A percentile compares a stretch with the other conserved stretches of the same genome.
phyloP scores from a whole-genome alignment of 2,113 vertebrate species.

The Neoarius graeffei region DNA sequence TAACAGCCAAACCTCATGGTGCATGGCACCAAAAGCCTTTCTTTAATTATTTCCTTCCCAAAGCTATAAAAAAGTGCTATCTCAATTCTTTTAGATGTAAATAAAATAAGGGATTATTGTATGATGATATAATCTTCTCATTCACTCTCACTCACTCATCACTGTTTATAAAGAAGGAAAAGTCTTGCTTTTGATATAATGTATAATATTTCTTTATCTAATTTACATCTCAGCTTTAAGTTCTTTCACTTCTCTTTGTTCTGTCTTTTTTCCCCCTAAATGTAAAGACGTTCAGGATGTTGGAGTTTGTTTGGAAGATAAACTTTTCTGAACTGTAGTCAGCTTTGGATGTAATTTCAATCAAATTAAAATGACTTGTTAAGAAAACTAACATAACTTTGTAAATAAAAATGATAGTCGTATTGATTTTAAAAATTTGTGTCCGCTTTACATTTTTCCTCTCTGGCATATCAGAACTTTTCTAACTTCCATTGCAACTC shows the following conservation, averaged over 20 bases:
- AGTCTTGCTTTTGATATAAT: conserved; percentile 68
- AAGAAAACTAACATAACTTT: neutral
- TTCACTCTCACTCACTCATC: neutral
- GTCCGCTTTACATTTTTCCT: neutral
- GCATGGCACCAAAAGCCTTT: conserved; percentile 43
- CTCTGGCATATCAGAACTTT: neutral
- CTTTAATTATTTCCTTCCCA: conserved; percentile 54
- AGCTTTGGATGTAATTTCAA: neutral
- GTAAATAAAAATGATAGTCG: neutral
- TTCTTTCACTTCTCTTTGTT: neutral
- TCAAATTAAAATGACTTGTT: neutral
- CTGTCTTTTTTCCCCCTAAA: neutral
- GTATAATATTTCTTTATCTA: neutral
- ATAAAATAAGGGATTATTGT: conserved; percentile 51
- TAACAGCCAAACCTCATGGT: conserved; percentile 63
- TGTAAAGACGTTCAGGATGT: neutral
- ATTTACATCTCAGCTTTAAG: neutral
- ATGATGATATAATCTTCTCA: conserved; percentile 23
- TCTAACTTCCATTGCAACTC: neutral
- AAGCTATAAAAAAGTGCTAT: conserved; percentile 52
- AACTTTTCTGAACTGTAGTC: neutral
- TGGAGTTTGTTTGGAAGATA: neutral
- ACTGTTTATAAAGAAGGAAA: conserved; percentile 27
- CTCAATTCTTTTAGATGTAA: conserved; percentile 41
- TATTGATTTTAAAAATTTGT: neutral